Conservation (phyloP, 1,140 invertebrate genomes). For the Rhynchophorus ferrugineus region DNA sequence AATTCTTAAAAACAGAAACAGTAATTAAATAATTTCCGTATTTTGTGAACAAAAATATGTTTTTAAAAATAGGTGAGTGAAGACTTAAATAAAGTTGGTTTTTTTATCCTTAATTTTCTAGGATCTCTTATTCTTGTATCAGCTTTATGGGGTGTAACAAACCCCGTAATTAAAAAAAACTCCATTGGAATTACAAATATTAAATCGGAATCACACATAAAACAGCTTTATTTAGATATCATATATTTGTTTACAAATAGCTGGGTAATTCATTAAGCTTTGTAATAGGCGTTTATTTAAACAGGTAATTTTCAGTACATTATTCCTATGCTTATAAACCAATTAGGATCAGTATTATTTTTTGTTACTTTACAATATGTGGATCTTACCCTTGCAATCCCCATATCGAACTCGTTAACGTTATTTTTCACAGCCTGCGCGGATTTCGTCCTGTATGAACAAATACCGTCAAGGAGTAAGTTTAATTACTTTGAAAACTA, state of each 20-base stretch:
- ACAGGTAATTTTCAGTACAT: constrained; percentile 49
- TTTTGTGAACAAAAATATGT: no score
- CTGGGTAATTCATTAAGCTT: constrained; percentile 39
- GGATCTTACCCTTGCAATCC: constrained; percentile 59
- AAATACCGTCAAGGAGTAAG: constrained; percentile 43
- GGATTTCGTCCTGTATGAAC: constrained; percentile 52
- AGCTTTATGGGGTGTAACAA: constrained; percentile 58
- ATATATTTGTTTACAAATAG: constrained; percentile 52
- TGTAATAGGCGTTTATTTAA: not conserved
- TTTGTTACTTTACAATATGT: constrained; percentile 51
- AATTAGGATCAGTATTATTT: constrained; percentile 58
- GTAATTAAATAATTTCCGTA: no score
- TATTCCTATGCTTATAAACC: constrained; percentile 60
- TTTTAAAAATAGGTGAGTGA: no score
- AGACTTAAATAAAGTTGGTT: no score
- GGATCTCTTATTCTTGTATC: constrained; percentile 6
- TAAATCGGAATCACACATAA: constrained; percentile 40
- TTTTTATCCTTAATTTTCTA: no score
- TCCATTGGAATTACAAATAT: constrained; percentile 52
- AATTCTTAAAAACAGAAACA: no score
- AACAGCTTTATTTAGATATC: constrained; percentile 52
- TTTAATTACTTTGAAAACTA: not conserved
- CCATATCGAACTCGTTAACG: constrained; percentile 61
- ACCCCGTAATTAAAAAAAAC: constrained; percentile 59
- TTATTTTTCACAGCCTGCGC: constrained; percentile 63